Evolutionary conservation across 2,888 invertebrate genomes (phyloP).

Genomic region (Dorcus parallelipipedus): DNA sequence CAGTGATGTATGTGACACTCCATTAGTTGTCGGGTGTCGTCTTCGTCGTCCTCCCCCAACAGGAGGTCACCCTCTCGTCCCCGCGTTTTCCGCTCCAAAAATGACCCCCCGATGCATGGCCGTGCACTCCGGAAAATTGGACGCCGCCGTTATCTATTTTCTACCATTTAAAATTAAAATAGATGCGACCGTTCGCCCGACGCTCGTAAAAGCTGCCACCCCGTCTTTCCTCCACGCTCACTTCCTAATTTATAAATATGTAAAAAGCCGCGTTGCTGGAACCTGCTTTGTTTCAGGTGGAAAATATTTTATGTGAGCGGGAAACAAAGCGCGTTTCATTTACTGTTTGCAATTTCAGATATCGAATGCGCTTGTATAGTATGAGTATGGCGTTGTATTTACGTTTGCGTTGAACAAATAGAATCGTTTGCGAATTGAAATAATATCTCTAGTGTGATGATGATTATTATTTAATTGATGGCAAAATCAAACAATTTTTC

Average conservation of each 20-base stretch:
- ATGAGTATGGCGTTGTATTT: too few relatives aligned
- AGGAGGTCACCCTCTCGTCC: background rate
- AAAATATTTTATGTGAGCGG: too few relatives aligned
- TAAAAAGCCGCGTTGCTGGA: background rate
- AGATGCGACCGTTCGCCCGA: background rate
- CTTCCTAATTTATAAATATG: background rate
- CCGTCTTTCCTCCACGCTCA: background rate
- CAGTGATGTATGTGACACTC: slow-evolving; percentile 28
- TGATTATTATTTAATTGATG: too few relatives aligned
- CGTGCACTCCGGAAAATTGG: slow-evolving; percentile 13
- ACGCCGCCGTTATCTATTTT: slow-evolving; percentile 6
- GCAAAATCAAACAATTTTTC: too few relatives aligned
- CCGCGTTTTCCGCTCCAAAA: background rate
- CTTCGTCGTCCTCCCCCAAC: slow-evolving; percentile 17
- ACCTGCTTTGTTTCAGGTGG: background rate
- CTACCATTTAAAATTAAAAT: slow-evolving; percentile 12
- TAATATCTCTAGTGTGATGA: too few relatives aligned
- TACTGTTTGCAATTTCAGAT: too few relatives aligned
- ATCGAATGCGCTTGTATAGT: too few relatives aligned
- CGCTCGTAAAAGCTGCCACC: background rate
- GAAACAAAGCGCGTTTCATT: too few relatives aligned
- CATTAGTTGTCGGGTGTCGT: slow-evolving; percentile 24
- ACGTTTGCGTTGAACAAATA: too few relatives aligned
- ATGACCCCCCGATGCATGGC: slow-evolving; percentile 6
- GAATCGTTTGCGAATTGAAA: too few relatives aligned